These are phyloP conservation scores for Drosophila peninsularis DNA, from an alignment of 2,888 invertebrate species.

Conservation along the genomic window DNA sequence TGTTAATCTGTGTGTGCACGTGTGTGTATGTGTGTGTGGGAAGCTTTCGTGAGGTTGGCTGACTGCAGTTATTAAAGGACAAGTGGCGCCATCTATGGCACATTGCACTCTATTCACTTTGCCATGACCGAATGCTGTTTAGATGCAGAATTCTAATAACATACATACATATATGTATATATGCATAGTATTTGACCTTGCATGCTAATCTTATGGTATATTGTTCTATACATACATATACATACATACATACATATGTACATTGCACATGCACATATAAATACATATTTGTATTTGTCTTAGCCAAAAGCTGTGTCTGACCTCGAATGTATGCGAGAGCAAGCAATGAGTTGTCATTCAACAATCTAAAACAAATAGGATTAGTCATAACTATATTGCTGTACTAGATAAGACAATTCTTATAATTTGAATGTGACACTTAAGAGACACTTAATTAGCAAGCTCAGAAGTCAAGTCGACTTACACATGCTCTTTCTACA, in stretches of 20 bases:
- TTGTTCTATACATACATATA: not conserved
- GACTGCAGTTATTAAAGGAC: constrained; percentile 27
- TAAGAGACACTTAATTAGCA: no score
- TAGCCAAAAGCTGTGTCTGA: not conserved
- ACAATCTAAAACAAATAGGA: constrained; percentile 4
- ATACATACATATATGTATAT: not conserved
- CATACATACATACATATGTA: not conserved
- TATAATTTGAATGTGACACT: constrained; percentile 2
- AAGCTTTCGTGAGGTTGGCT: constrained; percentile 19
- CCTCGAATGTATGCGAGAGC: not conserved
- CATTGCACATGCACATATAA: not conserved
- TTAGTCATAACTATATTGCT: constrained; percentile 1
- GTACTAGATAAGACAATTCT: constrained; percentile 18
- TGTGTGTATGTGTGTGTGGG: constrained; percentile 5
- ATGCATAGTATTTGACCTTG: not conserved
- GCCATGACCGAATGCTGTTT: not conserved
- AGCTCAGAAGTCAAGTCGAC: not conserved
- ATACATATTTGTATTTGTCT: not conserved
- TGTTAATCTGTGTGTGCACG: constrained; percentile 1
- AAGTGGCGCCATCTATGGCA: constrained; percentile 40
- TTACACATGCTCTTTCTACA: constrained; percentile 2
- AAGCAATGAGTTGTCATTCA: not conserved
- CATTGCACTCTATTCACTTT: not conserved
- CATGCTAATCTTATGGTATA: not conserved
- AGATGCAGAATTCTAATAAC: constrained; percentile 2